Base-by-base conservation (phyloP, 1,140 invertebrate genomes). In the Nomia melanderi region DNA sequence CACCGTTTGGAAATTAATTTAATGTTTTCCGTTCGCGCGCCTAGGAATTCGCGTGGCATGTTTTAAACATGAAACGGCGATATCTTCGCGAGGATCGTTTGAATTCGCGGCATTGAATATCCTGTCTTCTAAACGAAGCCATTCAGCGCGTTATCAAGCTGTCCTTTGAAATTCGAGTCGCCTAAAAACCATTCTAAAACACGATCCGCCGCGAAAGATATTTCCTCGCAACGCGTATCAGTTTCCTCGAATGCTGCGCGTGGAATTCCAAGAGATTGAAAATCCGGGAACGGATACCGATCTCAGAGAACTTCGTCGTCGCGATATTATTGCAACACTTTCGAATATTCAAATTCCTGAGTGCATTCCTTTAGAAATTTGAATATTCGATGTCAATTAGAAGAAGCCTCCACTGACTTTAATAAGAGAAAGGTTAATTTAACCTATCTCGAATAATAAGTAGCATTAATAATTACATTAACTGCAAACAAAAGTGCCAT, bases 181-280 rank as follows among this genome's bases (percentile, higher is more conserved):
- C 71, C 31, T 39, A 6, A 2, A 5, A 54, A 54, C 59, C 71
- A 64, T 44, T 73, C 39, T 64, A 29, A 2, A 53, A 31, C 20
- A 44, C 23, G n/a, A 11, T 25, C 65, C 25, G n/a, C 57, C 14
- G 50, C 12, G 29, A 27, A 23, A 44, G n/a, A 54, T 64, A 54
- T 64, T 54, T 39, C 60, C 29, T 73, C 50, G n/a, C 25, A 17
- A 6, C 60, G 44, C 4, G 47, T 25, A 14, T 72, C 44, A 39
- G 57, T 72, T 72, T 72, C 70, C 17, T 53, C 31, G 70, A 72
- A 72, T 23, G 71, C 59, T 53, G 60, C 23, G 71, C 59, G 27
- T 39, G 53, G 59, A 64, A 64, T 64, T 54, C 64, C 25, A 54
- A 54, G 70, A 36, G 41, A 73, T 63, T 64, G 8, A 17, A 20